phyloP scores from a whole-genome alignment of 2,113 vertebrate genomes.

The Lophotis ruficrista region DNA sequence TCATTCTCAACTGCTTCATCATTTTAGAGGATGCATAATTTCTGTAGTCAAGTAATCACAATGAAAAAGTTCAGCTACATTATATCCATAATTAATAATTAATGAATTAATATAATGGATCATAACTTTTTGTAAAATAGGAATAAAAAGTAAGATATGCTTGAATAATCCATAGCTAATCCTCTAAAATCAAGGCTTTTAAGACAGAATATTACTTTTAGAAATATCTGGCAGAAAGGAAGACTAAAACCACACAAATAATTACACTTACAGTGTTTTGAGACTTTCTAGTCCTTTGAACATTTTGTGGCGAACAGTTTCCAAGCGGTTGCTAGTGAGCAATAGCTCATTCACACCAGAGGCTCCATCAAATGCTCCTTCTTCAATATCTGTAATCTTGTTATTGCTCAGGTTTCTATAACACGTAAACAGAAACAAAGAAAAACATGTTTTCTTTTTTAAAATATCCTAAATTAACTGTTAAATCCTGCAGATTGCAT shows the following conservation, averaged over 20 bases:
- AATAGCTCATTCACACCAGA: slow-evolving; percentile 93
- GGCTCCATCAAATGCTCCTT: slow-evolving; percentile 95
- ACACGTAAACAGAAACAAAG: not conserved
- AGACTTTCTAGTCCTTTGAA: slow-evolving; percentile 93
- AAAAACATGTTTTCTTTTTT: not conserved
- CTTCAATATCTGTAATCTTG: slow-evolving; percentile 97
- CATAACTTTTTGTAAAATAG: not conserved
- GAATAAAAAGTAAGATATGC: not conserved
- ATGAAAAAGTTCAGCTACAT: not conserved
- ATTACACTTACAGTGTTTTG: slow-evolving; percentile 90
- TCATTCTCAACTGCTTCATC: not conserved
- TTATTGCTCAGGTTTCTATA: slow-evolving; percentile 97
- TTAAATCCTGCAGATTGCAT: not conserved
- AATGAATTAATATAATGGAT: not conserved
- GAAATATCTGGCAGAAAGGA: not conserved
- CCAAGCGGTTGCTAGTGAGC: slow-evolving; percentile 93
- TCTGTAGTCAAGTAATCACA: not conserved
- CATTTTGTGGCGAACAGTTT: slow-evolving; percentile 91
- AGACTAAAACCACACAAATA: not conserved
- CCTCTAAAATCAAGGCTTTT: not conserved
- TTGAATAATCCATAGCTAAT: not conserved
- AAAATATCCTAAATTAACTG: not conserved
- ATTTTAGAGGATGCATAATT: not conserved
- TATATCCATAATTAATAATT: not conserved
- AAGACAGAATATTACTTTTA: not conserved